These are phyloP conservation scores for Laspeyria flexula DNA, from an alignment of 2,888 invertebrate species.

Conservation along the genomic window DNA sequence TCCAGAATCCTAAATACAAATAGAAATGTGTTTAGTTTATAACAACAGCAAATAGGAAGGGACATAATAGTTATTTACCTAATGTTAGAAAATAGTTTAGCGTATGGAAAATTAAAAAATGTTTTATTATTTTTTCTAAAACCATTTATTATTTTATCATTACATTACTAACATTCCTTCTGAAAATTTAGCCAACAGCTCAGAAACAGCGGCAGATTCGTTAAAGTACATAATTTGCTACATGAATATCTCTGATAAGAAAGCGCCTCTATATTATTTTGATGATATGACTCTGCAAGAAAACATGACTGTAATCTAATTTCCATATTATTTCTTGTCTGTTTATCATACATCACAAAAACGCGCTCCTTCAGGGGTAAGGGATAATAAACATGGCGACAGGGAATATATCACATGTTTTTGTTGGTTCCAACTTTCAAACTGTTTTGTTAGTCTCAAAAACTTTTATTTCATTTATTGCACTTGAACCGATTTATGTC, in stretches of 20 bases:
- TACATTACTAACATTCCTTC: no score
- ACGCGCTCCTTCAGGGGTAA: not conserved
- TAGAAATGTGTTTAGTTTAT: not conserved
- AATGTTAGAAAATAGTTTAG: no score
- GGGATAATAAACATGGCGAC: not conserved
- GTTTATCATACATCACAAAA: not conserved
- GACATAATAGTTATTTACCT: no score
- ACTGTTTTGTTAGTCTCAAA: no score
- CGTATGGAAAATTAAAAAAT: no score
- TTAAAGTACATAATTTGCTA: no score
- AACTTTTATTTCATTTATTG: no score
- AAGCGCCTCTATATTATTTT: not conserved
- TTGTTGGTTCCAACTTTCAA: not conserved
- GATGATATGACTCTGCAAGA: not conserved
- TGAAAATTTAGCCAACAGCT: no score
- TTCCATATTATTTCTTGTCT: not conserved
- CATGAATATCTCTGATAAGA: not conserved
- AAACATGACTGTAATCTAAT: not conserved
- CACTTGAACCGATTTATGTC: no score
- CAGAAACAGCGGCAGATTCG: no score
- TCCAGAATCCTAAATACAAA: not conserved
- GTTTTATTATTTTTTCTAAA: no score
- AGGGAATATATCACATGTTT: not conserved
- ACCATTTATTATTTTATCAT: no score
- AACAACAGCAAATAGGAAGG: not conserved